Evolutionary conservation across 2,888 invertebrate species (phyloP), one percentile per base, ranked within the genome.

Genomic region (Nomada goodeniana): DNA sequence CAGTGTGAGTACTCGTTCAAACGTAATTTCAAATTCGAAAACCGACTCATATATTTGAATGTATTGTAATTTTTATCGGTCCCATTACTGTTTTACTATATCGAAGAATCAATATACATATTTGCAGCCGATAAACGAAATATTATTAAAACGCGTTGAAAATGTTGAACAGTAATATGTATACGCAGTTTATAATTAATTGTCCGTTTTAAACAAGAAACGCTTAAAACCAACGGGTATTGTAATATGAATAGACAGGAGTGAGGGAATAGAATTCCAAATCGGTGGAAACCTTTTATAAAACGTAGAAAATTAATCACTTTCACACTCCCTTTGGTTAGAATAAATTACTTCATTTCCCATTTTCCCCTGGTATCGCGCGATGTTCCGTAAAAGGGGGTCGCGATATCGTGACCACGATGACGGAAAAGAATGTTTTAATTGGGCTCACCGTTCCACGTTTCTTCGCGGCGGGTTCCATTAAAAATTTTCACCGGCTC

Each of bases 401-500:
- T 57, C 52, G 26, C 50, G 61, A 55, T 76, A 69, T 68, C 71
- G 47, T 53, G 15, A 26, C 53, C 26, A 50, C 23, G 26, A 20
- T 11, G 44, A 63, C 57, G 36, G 50, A 52, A 11, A 52, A 52
- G 80, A 57, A 61, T 67, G 63, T 80, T 80, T 80, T 80, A 80
- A 80, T 80, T 80, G 61, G 73, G 73, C 73, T 63, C 57, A 68
- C 55, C 61, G 52, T 52, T 57, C 61, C 61, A 67, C 68, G 57
- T 67, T 68, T 67, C 53, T 55, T 57, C 55, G 47, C 29, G 53
- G 74, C 9, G 52, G 53, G 52, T 81, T 81, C 81, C 81, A 80
- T 80, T 81, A 80, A 80, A 81, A 80, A 81, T 75, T 81, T 81
- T 81, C 81, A 75, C 68, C 74, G 81, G 81, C 64, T 81, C 69